phyloP scores from a whole-genome alignment of 2,797 vertebrate genomes.

The Epinephelus coioides region DNA sequence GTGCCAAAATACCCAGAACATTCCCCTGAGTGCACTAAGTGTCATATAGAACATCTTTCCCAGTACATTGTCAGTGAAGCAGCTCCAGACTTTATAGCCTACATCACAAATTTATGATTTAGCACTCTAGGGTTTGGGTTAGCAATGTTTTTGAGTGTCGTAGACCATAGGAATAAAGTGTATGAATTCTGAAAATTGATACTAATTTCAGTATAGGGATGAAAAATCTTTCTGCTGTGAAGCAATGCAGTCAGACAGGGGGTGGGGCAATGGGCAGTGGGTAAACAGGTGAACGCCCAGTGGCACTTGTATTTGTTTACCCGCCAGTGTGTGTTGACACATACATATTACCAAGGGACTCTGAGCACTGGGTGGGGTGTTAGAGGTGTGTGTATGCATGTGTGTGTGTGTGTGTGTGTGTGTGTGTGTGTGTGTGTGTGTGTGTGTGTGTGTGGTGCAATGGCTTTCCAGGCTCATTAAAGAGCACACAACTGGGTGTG shows the following conservation, averaged over 20 bases:
- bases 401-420: conserved; percentile 57
- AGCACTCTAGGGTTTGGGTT: no score
- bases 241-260: background rate
- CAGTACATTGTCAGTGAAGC: no score
- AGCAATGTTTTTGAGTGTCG: no score
- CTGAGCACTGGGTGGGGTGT: conserved; percentile 38
- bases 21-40: no score
- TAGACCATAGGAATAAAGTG: no score
- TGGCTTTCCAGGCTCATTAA: conserved; percentile 32
- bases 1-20: no score
- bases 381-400: conserved; percentile 15
- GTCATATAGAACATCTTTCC: no score
- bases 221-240: conserved; percentile 16
- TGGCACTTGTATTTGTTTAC: conserved; percentile 60
- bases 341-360: conserved; percentile 37
- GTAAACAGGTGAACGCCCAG: conserved; percentile 49
- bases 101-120: no score
- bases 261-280: background rate
- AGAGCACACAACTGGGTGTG: conserved; percentile 41
- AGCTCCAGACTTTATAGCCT: no score
- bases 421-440: conserved; percentile 47
- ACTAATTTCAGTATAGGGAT: background rate
- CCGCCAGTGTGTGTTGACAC: conserved; percentile 48
- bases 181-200: background rate
- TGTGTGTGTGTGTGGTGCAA: conserved; percentile 39